phyloP scores from a whole-genome alignment of 2,888 invertebrate genomes.

The Cerastoderma edule region DNA sequence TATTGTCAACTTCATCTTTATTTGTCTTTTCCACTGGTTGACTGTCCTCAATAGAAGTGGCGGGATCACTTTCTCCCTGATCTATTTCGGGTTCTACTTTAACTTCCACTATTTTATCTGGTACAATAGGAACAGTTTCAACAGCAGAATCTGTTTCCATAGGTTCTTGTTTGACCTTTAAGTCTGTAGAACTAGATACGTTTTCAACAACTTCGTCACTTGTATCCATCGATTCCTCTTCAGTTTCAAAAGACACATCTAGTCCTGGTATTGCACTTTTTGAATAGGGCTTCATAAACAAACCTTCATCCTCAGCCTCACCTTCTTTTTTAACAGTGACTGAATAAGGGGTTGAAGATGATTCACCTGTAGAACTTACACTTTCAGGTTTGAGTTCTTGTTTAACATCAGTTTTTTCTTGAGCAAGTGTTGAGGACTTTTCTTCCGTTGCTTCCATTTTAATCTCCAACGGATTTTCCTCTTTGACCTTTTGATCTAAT shows the following conservation, averaged over 20 bases:
- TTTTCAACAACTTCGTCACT: constrained; percentile 8
- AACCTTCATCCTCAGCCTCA: background rate
- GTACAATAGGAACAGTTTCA: too few species aligned
- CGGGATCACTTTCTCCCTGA: too few species aligned
- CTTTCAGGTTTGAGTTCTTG: background rate
- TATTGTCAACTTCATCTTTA: too few species aligned
- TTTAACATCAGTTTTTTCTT: background rate
- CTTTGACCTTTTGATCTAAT: too few species aligned
- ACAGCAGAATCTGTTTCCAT: constrained; percentile 2
- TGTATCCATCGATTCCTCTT: constrained; percentile 11
- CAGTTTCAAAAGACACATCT: constrained; percentile 2
- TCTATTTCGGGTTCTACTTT: too few species aligned
- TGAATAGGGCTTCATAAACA: background rate
- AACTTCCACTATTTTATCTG: too few species aligned
- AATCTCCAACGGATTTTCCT: too few species aligned
- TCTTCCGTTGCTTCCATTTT: too few species aligned
- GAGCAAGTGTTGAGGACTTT: background rate
- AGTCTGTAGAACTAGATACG: background rate
- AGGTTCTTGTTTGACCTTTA: constrained; percentile 17
- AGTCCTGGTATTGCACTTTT: constrained; percentile 21
- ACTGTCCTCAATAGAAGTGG: too few species aligned
- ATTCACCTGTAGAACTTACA: background rate
- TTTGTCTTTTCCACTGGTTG: too few species aligned
- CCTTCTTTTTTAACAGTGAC: background rate
- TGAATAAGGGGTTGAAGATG: background rate